Conservation (phyloP, 2,797 vertebrate genomes). For the Silurus aristotelis region DNA sequence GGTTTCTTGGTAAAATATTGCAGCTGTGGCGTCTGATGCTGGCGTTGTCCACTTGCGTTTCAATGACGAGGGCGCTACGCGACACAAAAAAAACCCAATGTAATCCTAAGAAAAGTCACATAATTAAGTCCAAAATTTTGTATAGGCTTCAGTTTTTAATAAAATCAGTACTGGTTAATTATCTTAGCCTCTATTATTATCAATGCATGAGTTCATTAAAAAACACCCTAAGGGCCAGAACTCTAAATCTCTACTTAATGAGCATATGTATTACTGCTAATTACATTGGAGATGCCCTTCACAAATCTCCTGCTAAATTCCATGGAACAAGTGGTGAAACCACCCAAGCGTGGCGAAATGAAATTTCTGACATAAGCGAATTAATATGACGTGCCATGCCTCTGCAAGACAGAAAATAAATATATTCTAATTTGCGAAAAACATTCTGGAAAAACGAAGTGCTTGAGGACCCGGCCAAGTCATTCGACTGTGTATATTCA, state of each 20-base stretch:
- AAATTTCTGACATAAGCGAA: constrained; percentile 29
- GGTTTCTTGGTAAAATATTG: constrained; percentile 25
- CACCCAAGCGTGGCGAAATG: constrained; percentile 11
- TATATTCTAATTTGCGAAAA: constrained; percentile 27
- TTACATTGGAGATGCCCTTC: constrained; percentile 26
- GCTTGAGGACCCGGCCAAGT: constrained; percentile 36
- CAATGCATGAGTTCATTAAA: constrained; percentile 19
- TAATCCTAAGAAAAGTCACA: not conserved
- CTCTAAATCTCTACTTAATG: constrained; percentile 35
- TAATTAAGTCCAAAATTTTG: not conserved
- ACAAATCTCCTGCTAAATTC: not conserved
- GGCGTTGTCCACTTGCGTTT: constrained; percentile 21
- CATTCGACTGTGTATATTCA: constrained; percentile 17
- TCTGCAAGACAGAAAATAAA: constrained; percentile 38
- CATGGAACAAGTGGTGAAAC: constrained; percentile 25
- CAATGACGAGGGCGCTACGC: not conserved
- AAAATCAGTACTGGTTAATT: not conserved
- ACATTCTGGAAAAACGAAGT: constrained; percentile 7
- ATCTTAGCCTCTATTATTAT: not conserved
- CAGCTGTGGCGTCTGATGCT: constrained; percentile 32
- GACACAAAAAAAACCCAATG: not conserved
- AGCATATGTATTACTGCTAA: constrained; percentile 29
- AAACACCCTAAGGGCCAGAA: constrained; percentile 27
- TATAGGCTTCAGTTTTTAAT: not conserved
- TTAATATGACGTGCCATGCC: constrained; percentile 34